Evolutionary conservation across 2,888 invertebrate genomes (phyloP), one percentile per base, ranked within the genome.

Genomic region (Serrognathus titanus): DNA sequence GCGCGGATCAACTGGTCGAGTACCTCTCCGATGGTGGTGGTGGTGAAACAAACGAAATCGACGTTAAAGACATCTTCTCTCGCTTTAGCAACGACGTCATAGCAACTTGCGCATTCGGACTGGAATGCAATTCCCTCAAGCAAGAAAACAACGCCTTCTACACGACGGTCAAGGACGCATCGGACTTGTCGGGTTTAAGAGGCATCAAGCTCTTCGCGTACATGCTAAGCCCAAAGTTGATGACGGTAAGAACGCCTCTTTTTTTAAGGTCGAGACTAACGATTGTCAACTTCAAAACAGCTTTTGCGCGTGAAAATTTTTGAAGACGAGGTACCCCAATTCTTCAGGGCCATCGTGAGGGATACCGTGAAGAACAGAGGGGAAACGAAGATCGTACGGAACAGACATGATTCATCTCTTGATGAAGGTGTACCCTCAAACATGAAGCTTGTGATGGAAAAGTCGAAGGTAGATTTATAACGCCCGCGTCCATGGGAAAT

Each of bases 91-190:
- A 77, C 53, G 81, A 81, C 61, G 79, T 81, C 4, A 81, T 81
- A 48, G 81, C 80, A 0, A 74, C 79, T 0, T 75, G 78, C 40
- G 81, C 79, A 1, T 81, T 80, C 53, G 81, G 81, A 0, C 63
- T 81, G 1, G 75, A 80, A 58, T 77, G 82, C 1, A 76, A 84
- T 63, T 83, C 84, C 0, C 75, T 80, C 9, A 67, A 69, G 1
- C 75, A 83, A 0, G 71, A 68, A 5, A 66, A 80, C 1, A 83
- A 83, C 61, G 66, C 78, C 20, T 84, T 85, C 65, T 83, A 79
- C 58, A 54, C 60, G 36, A 79, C 77, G 75, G 82, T 82, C 10
- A 40, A 40, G 40, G 8, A 13, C 11, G 40, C 40, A 6, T 40
- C 40, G 7, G 40, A 31, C 24, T 31, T 31, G 24, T 31, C 24